Evolutionary conservation across 2,797 vertebrate species (phyloP).

Genomic region (Hoplostethus mediterraneus): DNA sequence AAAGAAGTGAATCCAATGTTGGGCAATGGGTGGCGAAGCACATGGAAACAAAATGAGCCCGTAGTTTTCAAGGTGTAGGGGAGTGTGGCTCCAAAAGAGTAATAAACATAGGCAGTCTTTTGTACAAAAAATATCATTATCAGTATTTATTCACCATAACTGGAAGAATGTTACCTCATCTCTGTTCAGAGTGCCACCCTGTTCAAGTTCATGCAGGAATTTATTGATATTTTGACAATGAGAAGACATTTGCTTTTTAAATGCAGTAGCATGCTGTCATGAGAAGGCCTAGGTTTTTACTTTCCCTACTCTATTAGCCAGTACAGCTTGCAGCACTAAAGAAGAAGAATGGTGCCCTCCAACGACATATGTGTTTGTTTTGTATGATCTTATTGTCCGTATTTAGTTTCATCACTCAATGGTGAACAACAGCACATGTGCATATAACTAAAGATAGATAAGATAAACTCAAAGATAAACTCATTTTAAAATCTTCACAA

Average conservation of each 20-base stretch:
- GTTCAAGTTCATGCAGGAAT: constrained; percentile 20
- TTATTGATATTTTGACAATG: constrained; percentile 10
- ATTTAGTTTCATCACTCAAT: not conserved
- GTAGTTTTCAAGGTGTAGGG: too few species aligned
- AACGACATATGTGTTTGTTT: not conserved
- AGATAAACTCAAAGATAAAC: not conserved
- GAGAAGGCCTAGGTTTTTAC: too few species aligned
- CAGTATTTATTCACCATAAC: constrained; percentile 21
- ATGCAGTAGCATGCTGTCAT: not conserved
- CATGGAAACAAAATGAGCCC: too few species aligned
- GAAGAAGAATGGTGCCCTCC: not conserved
- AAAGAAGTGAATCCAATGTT: too few species aligned
- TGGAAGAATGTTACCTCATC: not conserved
- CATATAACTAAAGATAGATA: not conserved
- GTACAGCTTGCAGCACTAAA: not conserved
- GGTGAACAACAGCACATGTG: not conserved
- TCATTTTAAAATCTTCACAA: not conserved
- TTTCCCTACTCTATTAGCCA: too few species aligned
- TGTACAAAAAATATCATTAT: not conserved
- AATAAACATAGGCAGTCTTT: not conserved
- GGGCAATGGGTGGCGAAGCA: too few species aligned
- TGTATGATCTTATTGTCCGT: not conserved
- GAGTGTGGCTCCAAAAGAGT: too few species aligned
- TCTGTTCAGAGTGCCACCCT: not conserved
- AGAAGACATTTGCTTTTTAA: not conserved